Conservation (phyloP, 2,888 invertebrate species). For the Cinara cedri region DNA sequence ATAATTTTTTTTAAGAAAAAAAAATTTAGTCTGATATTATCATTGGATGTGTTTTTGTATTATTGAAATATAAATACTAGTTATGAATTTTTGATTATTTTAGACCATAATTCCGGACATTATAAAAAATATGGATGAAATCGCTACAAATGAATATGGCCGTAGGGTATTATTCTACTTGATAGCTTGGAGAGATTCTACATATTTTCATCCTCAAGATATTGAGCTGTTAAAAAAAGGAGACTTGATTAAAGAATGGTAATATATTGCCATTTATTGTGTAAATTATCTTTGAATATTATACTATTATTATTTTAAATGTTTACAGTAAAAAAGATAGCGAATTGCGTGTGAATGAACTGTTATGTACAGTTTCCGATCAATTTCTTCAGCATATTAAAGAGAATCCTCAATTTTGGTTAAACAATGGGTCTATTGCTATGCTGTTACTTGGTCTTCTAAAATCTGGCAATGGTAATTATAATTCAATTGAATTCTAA, state of each 20-base stretch:
- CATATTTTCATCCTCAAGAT: slow-evolving; percentile 82
- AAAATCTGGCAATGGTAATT: slow-evolving; percentile 67
- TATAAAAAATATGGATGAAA: slow-evolving; percentile 70
- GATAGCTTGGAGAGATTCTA: slow-evolving; percentile 79
- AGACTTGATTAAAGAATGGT: slow-evolving; percentile 71
- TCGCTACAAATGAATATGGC: slow-evolving; percentile 81
- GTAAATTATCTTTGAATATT: not conserved
- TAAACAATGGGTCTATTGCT: slow-evolving; percentile 72
- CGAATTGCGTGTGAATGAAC: slow-evolving; percentile 72
- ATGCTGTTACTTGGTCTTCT: slow-evolving; percentile 75
- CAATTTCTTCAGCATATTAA: slow-evolving; percentile 68
- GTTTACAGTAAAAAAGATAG: slow-evolving; percentile 72
- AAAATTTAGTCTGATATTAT: too few relatives aligned
- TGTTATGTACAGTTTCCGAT: slow-evolving; percentile 71
- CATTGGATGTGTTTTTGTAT: not conserved
- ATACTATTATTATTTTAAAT: slow-evolving; percentile 1
- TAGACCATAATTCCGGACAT: slow-evolving; percentile 71
- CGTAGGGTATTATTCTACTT: slow-evolving; percentile 87
- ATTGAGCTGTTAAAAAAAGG: slow-evolving; percentile 77
- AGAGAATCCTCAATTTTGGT: slow-evolving; percentile 72
- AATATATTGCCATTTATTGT: slow-evolving; percentile 60
- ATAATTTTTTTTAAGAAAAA: not conserved
- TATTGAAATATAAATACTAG: slow-evolving; percentile 7
- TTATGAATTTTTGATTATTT: slow-evolving; percentile 40
- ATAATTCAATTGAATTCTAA: too few relatives aligned